Percentiles rank a stretch among this genome's conserved stretches.
phyloP scores from a whole-genome alignment of 2,113 vertebrate species.

The Etheostoma spectabile region DNA sequence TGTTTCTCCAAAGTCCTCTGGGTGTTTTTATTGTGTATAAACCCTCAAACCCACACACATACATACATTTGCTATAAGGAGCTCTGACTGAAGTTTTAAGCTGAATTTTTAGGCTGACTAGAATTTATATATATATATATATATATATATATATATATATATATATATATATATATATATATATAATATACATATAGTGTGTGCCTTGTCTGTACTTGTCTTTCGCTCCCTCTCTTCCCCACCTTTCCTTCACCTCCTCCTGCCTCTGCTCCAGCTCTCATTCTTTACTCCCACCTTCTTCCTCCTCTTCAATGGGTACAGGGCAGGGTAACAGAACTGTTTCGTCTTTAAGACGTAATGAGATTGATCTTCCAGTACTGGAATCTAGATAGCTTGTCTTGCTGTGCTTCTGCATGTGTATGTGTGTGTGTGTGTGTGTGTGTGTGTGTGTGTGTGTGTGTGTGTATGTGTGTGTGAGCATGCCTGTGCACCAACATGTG shows the following conservation, averaged over 20 bases:
- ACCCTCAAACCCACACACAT: background rate
- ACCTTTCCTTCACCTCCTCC: constrained; percentile 50
- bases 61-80: background rate
- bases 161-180: constrained; percentile 12
- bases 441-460: constrained; percentile 27
- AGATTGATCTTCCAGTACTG: constrained; percentile 76
- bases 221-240: constrained; percentile 30
- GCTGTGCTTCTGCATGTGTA: constrained; percentile 59
- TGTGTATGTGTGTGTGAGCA: constrained; percentile 21
- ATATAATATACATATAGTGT: no score
- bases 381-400: constrained; percentile 70
- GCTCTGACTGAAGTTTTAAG: background rate
- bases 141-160: constrained; percentile 12
- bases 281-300: constrained; percentile 62
- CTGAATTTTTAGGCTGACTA: background rate
- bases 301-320: constrained; percentile 53
- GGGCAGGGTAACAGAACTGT: constrained; percentile 71
- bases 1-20: background rate
- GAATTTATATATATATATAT: constrained; percentile 13
- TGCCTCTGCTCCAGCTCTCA: constrained; percentile 44
- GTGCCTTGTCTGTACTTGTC: background rate
- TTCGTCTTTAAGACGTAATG: constrained; percentile 71
- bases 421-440: constrained; percentile 6
- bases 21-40: background rate
- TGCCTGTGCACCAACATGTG: constrained; percentile 26